These are phyloP conservation scores for Miichthys miiuy DNA, from an alignment of 2,797 vertebrate species.

Conservation along the genomic window DNA sequence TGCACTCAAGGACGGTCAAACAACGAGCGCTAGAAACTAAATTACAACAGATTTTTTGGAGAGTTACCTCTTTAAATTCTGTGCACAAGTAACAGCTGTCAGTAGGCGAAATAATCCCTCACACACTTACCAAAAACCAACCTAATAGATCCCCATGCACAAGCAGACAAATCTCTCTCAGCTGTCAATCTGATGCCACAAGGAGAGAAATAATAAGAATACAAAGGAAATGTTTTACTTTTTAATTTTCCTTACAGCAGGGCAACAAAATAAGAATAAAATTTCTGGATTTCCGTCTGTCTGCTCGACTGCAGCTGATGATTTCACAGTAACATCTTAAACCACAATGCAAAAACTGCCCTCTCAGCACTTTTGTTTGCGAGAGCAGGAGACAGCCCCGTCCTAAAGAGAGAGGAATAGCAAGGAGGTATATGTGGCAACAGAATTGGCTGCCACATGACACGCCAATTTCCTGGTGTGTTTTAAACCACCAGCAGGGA, in stretches of 20 bases:
- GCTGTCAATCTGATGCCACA: constrained; percentile 34
- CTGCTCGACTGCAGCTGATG: constrained; percentile 35
- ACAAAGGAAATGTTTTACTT: constrained; percentile 31
- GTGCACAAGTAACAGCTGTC: constrained; percentile 56
- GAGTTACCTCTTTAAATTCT: constrained; percentile 53
- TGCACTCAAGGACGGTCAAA: constrained; percentile 54
- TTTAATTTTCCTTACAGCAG: constrained; percentile 28
- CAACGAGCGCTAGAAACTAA: constrained; percentile 45
- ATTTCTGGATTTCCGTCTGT: constrained; percentile 31
- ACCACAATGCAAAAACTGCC: constrained; percentile 48
- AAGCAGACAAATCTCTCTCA: constrained; percentile 45
- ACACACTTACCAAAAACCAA: constrained; percentile 43
- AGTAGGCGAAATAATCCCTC: constrained; percentile 61
- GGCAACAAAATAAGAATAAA: constrained; percentile 26
- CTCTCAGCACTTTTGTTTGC: constrained; percentile 53
- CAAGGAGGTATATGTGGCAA: constrained; percentile 45
- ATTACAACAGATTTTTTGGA: constrained; percentile 34
- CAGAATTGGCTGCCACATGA: constrained; percentile 59
- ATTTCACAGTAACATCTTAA: constrained; percentile 40
- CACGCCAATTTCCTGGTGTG: constrained; percentile 54
- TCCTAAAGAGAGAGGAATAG: constrained; percentile 46
- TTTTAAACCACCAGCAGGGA: constrained; percentile 55
- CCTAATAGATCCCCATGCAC: constrained; percentile 48
- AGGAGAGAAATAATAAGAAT: constrained; percentile 44
- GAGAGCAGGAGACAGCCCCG: constrained; percentile 24